Percentiles rank a stretch among this genome's conserved stretches.
These are phyloP conservation scores for Lethocerus indicus DNA, from an alignment of 1,140 invertebrate species.

Conservation along the genomic window DNA sequence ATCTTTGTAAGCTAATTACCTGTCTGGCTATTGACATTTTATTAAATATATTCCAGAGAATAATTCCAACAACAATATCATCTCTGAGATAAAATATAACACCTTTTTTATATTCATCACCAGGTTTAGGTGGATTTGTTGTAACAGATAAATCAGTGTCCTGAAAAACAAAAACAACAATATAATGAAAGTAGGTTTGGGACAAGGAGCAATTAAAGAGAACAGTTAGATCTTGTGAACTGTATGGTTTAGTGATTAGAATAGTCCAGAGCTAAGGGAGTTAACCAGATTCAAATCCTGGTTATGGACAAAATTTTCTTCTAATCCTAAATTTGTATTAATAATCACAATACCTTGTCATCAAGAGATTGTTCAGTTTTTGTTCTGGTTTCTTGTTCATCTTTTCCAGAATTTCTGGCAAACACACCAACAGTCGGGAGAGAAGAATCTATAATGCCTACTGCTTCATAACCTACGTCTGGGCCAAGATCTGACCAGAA, in stretches of 20 bases:
- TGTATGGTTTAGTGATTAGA: neutral
- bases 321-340: neutral
- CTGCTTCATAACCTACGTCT: conserved; percentile 82
- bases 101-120: conserved; percentile 48
- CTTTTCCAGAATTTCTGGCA: conserved; percentile 34
- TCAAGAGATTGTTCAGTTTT: neutral
- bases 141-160: no score
- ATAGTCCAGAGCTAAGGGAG: neutral
- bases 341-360: neutral
- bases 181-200: neutral
- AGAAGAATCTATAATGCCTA: conserved; percentile 78
- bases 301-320: neutral
- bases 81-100: conserved; percentile 80
- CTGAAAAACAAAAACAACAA: neutral
- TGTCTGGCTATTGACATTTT: conserved; percentile 59
- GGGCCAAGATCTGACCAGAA: conserved; percentile 91
- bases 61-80: conserved; percentile 73
- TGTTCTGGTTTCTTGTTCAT: conserved; percentile 27
- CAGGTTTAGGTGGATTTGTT: neutral
- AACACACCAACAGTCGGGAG: conserved; percentile 81
- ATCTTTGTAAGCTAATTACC: no score
- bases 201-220: neutral
- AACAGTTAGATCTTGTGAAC: conserved; percentile 3
- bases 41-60: conserved; percentile 91
- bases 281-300: neutral